These are phyloP conservation scores for Cherax quadricarinatus DNA, from an alignment of 1,140 invertebrate species.

Conservation along the genomic window DNA sequence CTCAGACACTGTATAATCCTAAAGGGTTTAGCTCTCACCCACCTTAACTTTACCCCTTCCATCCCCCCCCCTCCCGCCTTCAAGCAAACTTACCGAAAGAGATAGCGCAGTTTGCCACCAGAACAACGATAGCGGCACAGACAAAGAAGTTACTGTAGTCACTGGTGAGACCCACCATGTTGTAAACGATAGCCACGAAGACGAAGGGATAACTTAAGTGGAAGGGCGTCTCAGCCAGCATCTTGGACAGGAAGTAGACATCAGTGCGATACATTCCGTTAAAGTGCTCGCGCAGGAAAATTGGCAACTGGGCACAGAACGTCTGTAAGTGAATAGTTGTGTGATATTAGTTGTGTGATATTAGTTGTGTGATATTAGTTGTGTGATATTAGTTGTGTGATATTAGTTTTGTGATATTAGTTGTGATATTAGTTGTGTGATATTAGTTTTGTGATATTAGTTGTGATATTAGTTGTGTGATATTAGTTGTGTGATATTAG, in stretches of 20 bases:
- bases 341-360: neutral
- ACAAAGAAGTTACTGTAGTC: conserved; percentile 85
- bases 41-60: too few relatives aligned
- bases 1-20: too few relatives aligned
- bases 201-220: conserved; percentile 86
- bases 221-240: conserved; percentile 88
- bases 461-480: too few relatives aligned
- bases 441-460: neutral
- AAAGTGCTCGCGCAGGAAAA: conserved; percentile 93
- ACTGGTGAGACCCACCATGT: conserved; percentile 89
- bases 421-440: neutral
- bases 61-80: neutral
- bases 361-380: neutral
- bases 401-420: neutral
- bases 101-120: conserved; percentile 90
- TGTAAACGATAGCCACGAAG: conserved; percentile 92
- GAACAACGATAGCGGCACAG: conserved; percentile 84
- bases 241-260: conserved; percentile 94
- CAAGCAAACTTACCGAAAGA: conserved; percentile 21
- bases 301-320: conserved; percentile 92
- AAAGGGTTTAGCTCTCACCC: too few relatives aligned
- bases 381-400: neutral
- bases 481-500: too few relatives aligned
- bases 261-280: conserved; percentile 95
- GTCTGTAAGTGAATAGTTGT: conserved; percentile 81